Conservation (phyloP, 23 tunicate species). For the Trididemnum miniatum region DNA sequence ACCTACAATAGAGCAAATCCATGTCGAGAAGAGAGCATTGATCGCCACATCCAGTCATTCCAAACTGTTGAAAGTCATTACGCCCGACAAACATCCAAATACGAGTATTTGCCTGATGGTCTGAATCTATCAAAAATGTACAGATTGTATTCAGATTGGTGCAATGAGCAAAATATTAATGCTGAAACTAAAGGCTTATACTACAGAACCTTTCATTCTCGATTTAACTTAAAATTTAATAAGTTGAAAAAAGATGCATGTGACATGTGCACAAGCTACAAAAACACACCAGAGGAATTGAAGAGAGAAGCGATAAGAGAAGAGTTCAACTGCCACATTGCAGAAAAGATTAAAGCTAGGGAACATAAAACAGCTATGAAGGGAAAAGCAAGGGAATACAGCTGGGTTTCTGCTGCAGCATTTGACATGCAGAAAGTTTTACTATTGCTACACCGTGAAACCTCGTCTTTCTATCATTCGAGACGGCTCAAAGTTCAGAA, state of each 20-base stretch:
- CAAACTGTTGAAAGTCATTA: neutral
- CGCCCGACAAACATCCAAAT: neutral
- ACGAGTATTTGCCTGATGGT: neutral
- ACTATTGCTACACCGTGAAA: neutral
- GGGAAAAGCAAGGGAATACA: neutral
- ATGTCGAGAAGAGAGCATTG: neutral
- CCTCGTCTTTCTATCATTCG: neutral
- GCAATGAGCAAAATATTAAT: neutral
- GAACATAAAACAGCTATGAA: neutral
- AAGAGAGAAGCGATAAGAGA: neutral
- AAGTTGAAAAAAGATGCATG: neutral
- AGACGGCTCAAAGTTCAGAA: neutral
- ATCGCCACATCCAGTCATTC: neutral
- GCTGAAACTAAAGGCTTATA: neutral
- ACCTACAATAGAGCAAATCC: too few species aligned
- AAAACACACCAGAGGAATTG: neutral
- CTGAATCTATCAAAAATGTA: neutral
- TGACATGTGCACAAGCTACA: neutral
- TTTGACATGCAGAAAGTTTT: neutral
- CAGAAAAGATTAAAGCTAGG: neutral
- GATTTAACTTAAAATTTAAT: too few species aligned
- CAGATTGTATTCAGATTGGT: neutral
- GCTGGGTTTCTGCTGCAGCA: neutral
- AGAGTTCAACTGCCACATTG: neutral
- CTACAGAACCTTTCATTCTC: neutral